Percentiles rank a stretch among this genome's conserved stretches.
Evolutionary conservation across 2,797 vertebrate genomes (phyloP).

Genomic region (Myotis planiceps): DNA sequence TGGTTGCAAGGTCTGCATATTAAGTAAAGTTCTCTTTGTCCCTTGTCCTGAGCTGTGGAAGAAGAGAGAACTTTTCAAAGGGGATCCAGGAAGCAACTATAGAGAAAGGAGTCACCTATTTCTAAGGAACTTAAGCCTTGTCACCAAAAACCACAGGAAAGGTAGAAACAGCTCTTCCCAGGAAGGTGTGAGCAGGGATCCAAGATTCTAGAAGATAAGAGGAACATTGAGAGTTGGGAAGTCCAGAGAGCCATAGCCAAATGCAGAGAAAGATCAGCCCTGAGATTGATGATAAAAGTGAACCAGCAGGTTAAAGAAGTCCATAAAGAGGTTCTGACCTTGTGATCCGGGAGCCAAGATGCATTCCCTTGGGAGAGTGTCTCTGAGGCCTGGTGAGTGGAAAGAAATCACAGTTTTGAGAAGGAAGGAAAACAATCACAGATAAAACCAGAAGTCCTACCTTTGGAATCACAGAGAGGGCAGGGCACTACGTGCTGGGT

Average conservation of each 20-base stretch:
- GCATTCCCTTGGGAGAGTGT: background rate
- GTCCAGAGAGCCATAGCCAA: background rate
- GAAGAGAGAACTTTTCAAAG: slow-evolving; percentile 48
- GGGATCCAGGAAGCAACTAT: background rate
- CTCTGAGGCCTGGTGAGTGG: background rate
- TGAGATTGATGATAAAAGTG: background rate
- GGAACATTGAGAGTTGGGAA: background rate
- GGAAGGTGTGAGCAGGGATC: background rate
- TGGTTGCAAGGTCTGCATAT: slow-evolving; percentile 55
- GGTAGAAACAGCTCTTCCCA: background rate
- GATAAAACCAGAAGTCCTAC: background rate
- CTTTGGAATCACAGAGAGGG: background rate
- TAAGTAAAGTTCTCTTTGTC: slow-evolving; percentile 66
- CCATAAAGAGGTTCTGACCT: background rate
- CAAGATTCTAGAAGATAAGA: background rate
- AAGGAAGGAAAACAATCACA: background rate
- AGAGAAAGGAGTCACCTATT: slow-evolving; percentile 40
- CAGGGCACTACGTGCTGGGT: background rate
- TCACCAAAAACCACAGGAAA: background rate
- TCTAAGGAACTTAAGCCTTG: background rate
- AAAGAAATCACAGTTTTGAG: background rate
- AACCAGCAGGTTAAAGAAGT: background rate
- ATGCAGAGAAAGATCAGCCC: background rate
- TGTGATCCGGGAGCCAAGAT: background rate
- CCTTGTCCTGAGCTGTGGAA: slow-evolving; percentile 34